Conservation (phyloP, 1,140 invertebrate species). For the Sarcophaga bullata region DNA sequence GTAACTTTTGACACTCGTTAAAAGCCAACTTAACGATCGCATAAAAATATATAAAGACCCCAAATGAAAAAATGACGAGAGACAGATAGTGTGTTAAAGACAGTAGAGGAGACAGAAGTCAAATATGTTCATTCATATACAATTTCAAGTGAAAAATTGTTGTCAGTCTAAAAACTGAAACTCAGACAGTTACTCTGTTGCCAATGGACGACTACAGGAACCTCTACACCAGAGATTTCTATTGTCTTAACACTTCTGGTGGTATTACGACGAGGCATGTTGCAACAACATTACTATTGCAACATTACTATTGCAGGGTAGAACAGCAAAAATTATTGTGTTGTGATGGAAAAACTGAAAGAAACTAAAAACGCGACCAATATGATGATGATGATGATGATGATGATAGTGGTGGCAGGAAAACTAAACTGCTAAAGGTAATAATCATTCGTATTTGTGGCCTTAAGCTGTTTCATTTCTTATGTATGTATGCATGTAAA, state of each 20-base stretch:
- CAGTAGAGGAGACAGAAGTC: conserved; percentile 19
- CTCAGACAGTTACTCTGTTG: no score
- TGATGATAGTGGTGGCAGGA: conserved; percentile 16
- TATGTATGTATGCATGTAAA: neutral
- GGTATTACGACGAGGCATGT: no score
- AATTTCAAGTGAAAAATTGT: no score
- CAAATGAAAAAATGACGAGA: no score
- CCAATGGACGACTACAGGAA: no score
- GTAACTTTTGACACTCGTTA: conserved; percentile 54
- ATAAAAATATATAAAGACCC: neutral
- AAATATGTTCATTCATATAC: neutral
- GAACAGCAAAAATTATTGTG: neutral
- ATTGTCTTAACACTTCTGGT: no score
- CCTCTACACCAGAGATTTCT: no score
- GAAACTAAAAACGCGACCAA: conserved; percentile 7
- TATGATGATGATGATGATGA: neutral
- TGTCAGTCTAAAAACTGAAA: no score
- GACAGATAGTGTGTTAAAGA: neutral
- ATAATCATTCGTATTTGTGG: conserved; percentile 10
- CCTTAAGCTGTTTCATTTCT: conserved; percentile 2
- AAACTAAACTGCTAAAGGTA: neutral
- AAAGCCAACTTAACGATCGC: conserved; percentile 36
- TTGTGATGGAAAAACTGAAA: neutral
- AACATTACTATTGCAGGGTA: neutral
- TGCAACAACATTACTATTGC: neutral